A percentile compares a stretch with the other conserved stretches of the same genome.
These are phyloP conservation scores for Pollenia amentaria DNA, from an alignment of 2,888 invertebrate species.

Conservation along the genomic window DNA sequence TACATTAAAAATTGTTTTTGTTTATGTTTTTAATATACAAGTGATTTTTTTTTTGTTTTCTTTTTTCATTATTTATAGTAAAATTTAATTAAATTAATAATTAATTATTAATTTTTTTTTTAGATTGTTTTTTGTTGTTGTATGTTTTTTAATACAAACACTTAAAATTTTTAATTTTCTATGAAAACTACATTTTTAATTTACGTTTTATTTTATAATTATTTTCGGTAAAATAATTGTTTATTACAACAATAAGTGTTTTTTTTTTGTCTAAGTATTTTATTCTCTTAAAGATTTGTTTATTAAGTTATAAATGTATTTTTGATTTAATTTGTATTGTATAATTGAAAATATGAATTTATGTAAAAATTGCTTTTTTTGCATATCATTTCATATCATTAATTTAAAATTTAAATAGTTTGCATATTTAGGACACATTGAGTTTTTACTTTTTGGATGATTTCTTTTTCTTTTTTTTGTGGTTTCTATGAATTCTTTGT, in stretches of 20 bases:
- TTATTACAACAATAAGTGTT: constrained; percentile 52
- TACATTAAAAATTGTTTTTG: constrained; percentile 62
- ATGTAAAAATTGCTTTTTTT: constrained; percentile 34
- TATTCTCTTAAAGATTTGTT: constrained; percentile 13
- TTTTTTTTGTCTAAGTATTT: constrained; percentile 30
- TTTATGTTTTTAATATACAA: constrained; percentile 62
- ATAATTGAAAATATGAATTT: constrained; percentile 62
- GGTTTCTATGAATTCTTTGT: background rate
- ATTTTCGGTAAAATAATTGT: constrained; percentile 54
- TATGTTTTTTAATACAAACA: constrained; percentile 51
- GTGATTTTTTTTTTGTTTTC: constrained; percentile 39
- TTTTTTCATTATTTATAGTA: constrained; percentile 24
- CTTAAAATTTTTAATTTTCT: constrained; percentile 68
- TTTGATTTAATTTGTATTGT: constrained; percentile 61
- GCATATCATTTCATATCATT: constrained; percentile 28
- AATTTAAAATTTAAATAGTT: constrained; percentile 69
- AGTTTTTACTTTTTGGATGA: constrained; percentile 60
- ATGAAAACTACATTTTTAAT: constrained; percentile 62
- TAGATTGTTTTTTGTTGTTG: constrained; percentile 23
- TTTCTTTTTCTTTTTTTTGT: constrained; percentile 26
- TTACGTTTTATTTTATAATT: background rate
- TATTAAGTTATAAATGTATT: constrained; percentile 51
- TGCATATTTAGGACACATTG: constrained; percentile 73
- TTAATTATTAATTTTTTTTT: constrained; percentile 23
- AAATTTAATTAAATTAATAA: constrained; percentile 33